phyloP scores from a whole-genome alignment of 2,888 invertebrate genomes.

The Patella caerulea region DNA sequence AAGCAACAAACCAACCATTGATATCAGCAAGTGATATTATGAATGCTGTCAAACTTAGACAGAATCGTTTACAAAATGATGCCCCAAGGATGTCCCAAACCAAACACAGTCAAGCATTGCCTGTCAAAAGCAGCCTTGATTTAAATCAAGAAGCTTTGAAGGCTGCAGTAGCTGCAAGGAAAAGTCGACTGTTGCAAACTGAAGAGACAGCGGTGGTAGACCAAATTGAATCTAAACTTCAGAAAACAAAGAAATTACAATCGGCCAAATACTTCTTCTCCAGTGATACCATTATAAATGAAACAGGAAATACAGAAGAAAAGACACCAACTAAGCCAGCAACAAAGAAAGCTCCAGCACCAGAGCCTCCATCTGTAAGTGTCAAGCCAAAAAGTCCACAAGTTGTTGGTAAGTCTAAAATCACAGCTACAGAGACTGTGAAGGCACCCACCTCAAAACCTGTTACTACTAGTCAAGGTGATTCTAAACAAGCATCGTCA shows the following conservation, averaged over 20 bases:
- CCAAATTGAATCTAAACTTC: conserved; percentile 61
- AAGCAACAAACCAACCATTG: conserved; percentile 23
- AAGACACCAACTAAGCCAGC: conserved; percentile 18
- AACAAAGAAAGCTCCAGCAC: conserved; percentile 5
- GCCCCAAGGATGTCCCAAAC: conserved; percentile 47
- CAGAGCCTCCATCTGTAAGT: not conserved
- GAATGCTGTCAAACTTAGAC: conserved; percentile 63
- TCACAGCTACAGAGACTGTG: conserved; percentile 17
- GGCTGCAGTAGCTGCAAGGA: conserved; percentile 65
- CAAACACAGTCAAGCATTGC: conserved; percentile 4
- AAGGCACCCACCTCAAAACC: conserved; percentile 23
- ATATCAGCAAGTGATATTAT: conserved; percentile 54
- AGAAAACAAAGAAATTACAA: conserved; percentile 65
- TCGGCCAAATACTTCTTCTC: conserved; percentile 55
- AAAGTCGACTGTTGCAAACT: conserved; percentile 53
- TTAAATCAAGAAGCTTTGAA: conserved; percentile 62
- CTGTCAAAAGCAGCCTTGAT: conserved; percentile 31
- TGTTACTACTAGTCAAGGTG: conserved; percentile 23
- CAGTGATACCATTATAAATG: conserved; percentile 35
- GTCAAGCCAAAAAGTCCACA: conserved; percentile 21
- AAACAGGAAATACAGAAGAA: conserved; percentile 14
- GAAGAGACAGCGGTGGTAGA: conserved; percentile 55
- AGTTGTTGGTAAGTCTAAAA: conserved; percentile 18
- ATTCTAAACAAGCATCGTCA: conserved; percentile 23
- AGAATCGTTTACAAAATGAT: conserved; percentile 54